These are phyloP conservation scores for Dendroctonus valens DNA, from an alignment of 1,140 invertebrate genomes.

Conservation along the genomic window DNA sequence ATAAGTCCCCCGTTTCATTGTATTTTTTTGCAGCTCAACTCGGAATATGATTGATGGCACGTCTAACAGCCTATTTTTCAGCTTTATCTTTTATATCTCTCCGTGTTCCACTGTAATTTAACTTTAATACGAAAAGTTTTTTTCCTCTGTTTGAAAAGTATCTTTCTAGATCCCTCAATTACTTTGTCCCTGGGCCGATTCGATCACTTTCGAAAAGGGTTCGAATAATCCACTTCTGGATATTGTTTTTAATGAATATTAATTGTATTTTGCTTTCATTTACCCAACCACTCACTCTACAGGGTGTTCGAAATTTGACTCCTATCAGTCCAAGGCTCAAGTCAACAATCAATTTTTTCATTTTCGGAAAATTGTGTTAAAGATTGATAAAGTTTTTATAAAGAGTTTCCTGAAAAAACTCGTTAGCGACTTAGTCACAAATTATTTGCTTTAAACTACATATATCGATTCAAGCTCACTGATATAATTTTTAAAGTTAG, in stretches of 20 bases:
- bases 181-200: neutral
- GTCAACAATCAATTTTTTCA: no score
- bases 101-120: conserved; percentile 33
- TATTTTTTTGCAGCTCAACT: conserved; percentile 38
- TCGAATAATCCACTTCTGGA: conserved; percentile 4
- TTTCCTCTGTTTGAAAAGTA: conserved; percentile 25
- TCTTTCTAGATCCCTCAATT: conserved; percentile 13
- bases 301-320: no score
- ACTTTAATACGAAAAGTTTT: conserved; percentile 33
- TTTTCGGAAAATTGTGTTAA: no score
- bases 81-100: conserved; percentile 34
- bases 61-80: conserved; percentile 37
- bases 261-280: conserved; percentile 1
- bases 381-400: no score
- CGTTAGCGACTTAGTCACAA: no score
- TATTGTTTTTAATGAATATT: conserved; percentile 20
- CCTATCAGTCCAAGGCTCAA: no score
- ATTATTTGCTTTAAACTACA: no score
- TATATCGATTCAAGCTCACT: no score
- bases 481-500: no score
- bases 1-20: conserved; percentile 38
- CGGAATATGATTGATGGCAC: conserved; percentile 43
- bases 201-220: conserved; percentile 2
- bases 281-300: no score
- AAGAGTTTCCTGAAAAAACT: no score